Evolutionary conservation across 2,113 vertebrate genomes (phyloP).

Genomic region (Grallaria varia): DNA sequence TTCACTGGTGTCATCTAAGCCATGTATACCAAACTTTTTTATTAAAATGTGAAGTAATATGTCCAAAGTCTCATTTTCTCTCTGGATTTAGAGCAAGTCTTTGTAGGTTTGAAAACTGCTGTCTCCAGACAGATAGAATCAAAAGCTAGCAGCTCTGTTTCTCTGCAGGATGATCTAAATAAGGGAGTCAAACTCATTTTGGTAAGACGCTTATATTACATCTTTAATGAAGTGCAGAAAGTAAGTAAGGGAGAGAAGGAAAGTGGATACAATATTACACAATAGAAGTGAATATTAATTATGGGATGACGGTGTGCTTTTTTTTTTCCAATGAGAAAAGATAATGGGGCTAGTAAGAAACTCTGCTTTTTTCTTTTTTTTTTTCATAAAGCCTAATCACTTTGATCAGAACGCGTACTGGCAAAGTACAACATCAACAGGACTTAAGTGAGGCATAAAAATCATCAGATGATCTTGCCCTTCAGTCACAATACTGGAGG

Average conservation of each 20-base stretch:
- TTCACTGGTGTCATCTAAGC: not conserved
- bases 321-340: not conserved
- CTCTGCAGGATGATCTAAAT: not conserved
- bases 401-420: not conserved
- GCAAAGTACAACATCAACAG: not conserved
- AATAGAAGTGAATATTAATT: not conserved
- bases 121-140: not conserved
- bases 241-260: not conserved
- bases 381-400: not conserved
- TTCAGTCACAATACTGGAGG: not conserved
- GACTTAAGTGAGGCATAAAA: not conserved
- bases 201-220: not conserved
- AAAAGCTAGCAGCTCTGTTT: not conserved
- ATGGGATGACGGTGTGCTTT: not conserved
- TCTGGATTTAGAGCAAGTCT: not conserved
- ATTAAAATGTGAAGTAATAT: not conserved
- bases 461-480: not conserved
- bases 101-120: not conserved
- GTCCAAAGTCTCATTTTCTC: not conserved
- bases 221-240: not conserved
- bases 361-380: not conserved
- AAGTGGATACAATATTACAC: not conserved
- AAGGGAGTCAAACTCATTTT: not conserved
- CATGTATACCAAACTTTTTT: not conserved
- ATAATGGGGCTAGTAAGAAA: not conserved